A percentile compares a stretch with the other conserved stretches of the same genome.
Evolutionary conservation across 2,797 vertebrate genomes (phyloP).

Genomic region (Dermochelys coriacea): DNA sequence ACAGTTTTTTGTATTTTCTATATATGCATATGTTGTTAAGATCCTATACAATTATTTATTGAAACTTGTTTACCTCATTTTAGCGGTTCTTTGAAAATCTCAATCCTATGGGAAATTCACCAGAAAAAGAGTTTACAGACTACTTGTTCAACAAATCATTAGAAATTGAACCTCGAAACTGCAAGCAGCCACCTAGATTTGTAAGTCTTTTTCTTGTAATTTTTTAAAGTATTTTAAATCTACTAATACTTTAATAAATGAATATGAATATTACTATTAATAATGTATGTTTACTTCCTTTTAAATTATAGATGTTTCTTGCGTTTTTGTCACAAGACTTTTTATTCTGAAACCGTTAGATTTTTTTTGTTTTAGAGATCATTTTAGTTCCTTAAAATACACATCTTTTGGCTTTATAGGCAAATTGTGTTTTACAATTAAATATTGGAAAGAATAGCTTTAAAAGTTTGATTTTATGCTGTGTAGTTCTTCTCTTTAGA

Average conservation of each 20-base stretch:
- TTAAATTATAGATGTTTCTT: neutral
- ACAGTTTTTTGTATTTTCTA: neutral
- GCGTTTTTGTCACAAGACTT: neutral
- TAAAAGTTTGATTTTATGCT: neutral
- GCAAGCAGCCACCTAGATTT: constrained; percentile 93
- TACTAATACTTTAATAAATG: neutral
- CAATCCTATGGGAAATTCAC: constrained; percentile 93
- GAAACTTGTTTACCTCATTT: constrained; percentile 42
- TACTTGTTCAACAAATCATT: constrained; percentile 96
- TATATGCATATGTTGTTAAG: fast-evolving
- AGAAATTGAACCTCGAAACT: constrained; percentile 96
- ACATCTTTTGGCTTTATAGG: neutral
- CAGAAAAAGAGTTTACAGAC: constrained; percentile 96
- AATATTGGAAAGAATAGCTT: neutral
- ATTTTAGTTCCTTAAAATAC: neutral
- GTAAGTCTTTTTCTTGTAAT: constrained; percentile 82
- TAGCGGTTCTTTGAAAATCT: constrained; percentile 99
- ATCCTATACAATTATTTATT: neutral
- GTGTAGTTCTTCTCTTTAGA: neutral
- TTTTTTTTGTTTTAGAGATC: neutral
- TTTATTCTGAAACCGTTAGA: neutral
- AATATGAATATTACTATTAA: fast-evolving
- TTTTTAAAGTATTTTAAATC: neutral
- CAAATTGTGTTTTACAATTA: neutral
- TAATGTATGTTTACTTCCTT: neutral